Conservation (phyloP, 2,113 vertebrate species). For the Grus americana region DNA sequence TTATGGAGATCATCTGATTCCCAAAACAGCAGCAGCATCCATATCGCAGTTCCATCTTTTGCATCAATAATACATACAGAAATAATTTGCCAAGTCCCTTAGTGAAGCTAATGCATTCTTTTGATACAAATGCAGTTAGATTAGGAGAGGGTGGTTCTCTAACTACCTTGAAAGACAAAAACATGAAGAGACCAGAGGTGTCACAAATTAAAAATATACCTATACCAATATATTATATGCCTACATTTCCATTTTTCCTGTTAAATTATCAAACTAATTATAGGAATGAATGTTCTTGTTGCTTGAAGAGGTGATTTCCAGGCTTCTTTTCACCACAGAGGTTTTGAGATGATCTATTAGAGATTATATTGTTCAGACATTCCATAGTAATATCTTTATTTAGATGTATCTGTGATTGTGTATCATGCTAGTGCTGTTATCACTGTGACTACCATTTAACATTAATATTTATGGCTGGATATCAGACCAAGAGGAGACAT, state of each 20-base stretch:
- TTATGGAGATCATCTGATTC: neutral
- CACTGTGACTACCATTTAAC: neutral
- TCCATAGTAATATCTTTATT: neutral
- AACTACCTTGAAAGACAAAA: neutral
- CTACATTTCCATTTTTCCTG: neutral
- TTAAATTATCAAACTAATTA: neutral
- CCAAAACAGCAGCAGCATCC: neutral
- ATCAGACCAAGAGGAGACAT: neutral
- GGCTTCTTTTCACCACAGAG: neutral
- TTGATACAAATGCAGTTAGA: neutral
- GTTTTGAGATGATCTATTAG: neutral
- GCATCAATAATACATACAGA: neutral
- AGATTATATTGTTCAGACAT: neutral
- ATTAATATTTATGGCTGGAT: neutral
- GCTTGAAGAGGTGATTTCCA: neutral
- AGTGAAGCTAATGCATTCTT: neutral
- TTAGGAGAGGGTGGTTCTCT: neutral
- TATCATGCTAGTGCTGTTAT: neutral
- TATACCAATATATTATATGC: neutral
- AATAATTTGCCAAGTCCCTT: neutral
- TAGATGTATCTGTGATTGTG: neutral
- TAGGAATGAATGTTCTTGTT: neutral
- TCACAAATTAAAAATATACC: neutral
- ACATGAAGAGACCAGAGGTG: neutral
- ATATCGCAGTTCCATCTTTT: neutral